Percentiles rank a stretch among this genome's conserved stretches.
Evolutionary conservation across 2,797 vertebrate genomes (phyloP).

Genomic region (Poeciliopsis infans): DNA sequence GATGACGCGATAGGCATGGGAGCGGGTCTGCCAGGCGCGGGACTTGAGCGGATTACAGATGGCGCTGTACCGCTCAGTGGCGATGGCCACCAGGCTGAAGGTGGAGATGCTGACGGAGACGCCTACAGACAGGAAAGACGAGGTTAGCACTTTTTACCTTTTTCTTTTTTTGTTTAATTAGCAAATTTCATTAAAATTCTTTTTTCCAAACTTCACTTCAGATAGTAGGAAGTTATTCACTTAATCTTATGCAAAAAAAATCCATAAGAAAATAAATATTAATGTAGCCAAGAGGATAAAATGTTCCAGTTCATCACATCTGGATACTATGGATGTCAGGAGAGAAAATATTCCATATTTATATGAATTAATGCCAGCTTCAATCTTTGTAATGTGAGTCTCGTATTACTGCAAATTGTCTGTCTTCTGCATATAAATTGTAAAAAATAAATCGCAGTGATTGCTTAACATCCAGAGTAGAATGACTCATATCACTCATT

Average conservation of each 20-base stretch:
- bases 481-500: too few relatives aligned
- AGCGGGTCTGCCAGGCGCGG: slow-evolving; percentile 93
- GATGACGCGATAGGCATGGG: slow-evolving; percentile 92
- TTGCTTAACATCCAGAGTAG: too few relatives aligned
- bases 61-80: slow-evolving; percentile 93
- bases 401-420: not conserved
- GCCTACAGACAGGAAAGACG: slow-evolving; percentile 71
- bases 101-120: slow-evolving; percentile 95
- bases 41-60: slow-evolving; percentile 95
- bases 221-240: too few relatives aligned
- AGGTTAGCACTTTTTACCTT: not conserved
- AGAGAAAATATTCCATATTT: not conserved
- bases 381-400: not conserved
- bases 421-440: not conserved
- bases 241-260: not conserved
- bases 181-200: too few relatives aligned
- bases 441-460: too few relatives aligned
- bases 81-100: slow-evolving; percentile 95
- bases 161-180: too few relatives aligned
- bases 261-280: not conserved
- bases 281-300: not conserved
- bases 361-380: not conserved
- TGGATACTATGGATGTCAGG: not conserved
- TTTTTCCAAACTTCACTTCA: too few relatives aligned
- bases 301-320: not conserved